phyloP scores from a whole-genome alignment of 2,113 vertebrate genomes.

The Poecile atricapillus region DNA sequence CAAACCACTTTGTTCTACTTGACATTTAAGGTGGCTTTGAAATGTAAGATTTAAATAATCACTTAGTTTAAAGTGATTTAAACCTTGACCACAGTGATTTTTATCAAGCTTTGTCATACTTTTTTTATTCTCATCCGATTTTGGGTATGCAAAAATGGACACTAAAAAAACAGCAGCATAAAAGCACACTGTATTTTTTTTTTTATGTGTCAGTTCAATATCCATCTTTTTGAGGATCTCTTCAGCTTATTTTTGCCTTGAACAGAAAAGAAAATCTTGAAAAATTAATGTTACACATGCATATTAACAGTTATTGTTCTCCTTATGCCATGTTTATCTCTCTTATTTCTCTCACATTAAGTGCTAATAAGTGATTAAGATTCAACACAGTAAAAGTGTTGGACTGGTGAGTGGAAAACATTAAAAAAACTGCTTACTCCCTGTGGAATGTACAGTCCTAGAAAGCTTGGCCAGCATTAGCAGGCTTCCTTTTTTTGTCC shows the following conservation, averaged over 20 bases:
- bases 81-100: neutral
- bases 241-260: neutral
- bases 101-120: neutral
- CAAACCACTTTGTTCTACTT: neutral
- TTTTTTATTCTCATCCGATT: neutral
- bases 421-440: neutral
- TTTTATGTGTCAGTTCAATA: neutral
- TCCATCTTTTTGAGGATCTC: neutral
- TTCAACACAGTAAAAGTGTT: neutral
- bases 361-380: neutral
- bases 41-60: neutral
- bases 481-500: neutral
- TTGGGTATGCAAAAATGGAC: neutral
- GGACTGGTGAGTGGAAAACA: neutral
- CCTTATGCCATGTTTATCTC: neutral
- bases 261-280: neutral
- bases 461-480: constrained; percentile 28
- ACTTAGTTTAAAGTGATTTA: neutral
- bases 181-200: neutral
- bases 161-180: neutral
- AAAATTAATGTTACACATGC: neutral
- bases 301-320: neutral
- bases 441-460: constrained; percentile 26
- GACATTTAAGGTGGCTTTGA: neutral
- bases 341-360: neutral